Base-by-base conservation (phyloP, 2,113 vertebrate genomes). In the Thamnaconus septentrionalis region DNA sequence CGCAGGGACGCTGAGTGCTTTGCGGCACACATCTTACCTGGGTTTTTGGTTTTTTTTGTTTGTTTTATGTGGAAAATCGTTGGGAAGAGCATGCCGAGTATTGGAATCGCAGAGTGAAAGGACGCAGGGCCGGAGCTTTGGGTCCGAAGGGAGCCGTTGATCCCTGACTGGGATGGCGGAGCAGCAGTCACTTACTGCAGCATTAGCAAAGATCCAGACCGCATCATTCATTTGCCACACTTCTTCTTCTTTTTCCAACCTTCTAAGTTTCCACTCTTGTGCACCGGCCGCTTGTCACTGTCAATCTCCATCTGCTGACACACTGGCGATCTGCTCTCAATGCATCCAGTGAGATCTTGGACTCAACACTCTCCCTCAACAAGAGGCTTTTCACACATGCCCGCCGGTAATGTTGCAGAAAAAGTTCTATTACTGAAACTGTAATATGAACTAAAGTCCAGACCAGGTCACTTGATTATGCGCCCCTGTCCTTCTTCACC, bases 131-230 rank as follows among this genome's bases (percentile, higher is more conserved):
- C 54, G 66, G 49, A 75, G 62, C 56, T 66, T 65, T 70, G 46
- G 11, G 73, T 74, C 84, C 73, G 48, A 3, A 41, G 81, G 81
- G 84, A 72, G 71, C 62, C 57, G 79, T 88, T 78, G 68, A 74
- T 85, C 54, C 67, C 73, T 64, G 59, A 60, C 73, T 40, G 44
- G 65, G 75, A 73, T 56, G 66, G 66, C 39, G 56, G 71, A 64
- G 62, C 68, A 73, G 66, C 8, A 3, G 75, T 84, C 71, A 52
- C 72, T 87, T 83, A 31, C 18, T 31, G 18, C 18, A 31, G 18
- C 18, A 31, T 31, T 81, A 81, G 73, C 43, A 45, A 61, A 74
- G 64, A 75, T 67, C 74, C 73, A 84, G 75, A 76, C 45, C 62
- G 62, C 71, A 68, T 83, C 65, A 75, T 61, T 80, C 64, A 83